A percentile compares a stretch with the other conserved stretches of the same genome.
Evolutionary conservation across 1,140 invertebrate species (phyloP).

Genomic region (Panonychus citri): DNA sequence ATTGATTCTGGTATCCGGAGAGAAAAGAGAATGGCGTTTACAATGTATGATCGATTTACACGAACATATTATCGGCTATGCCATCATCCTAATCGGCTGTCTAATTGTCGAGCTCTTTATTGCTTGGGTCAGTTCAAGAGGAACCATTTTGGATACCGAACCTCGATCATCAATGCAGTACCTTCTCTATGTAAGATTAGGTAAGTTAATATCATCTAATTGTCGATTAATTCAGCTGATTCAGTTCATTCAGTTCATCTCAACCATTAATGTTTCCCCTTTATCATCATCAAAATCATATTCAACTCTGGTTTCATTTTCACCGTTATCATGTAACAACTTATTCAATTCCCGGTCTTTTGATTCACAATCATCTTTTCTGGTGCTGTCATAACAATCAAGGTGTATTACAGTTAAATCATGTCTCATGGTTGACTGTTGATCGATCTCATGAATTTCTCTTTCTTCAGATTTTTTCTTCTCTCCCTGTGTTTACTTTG

Average conservation of each 20-base stretch:
- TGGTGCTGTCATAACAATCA: no score
- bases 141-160: conserved; percentile 51
- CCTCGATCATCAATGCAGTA: conserved; percentile 52
- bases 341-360: no score
- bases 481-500: no score
- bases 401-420: no score
- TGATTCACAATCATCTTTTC: no score
- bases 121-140: conserved; percentile 47
- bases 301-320: no score
- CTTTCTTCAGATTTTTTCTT: no score
- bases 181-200: conserved; percentile 50
- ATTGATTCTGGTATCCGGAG: conserved; percentile 35
- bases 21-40: conserved; percentile 24
- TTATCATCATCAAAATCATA: no score
- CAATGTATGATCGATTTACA: conserved; percentile 28
- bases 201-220: conserved; percentile 29
- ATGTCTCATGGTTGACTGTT: no score
- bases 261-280: background rate
- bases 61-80: conserved; percentile 43
- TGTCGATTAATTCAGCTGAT: background rate
- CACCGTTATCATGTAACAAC: no score
- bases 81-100: conserved; percentile 38
- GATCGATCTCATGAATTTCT: no score
- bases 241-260: background rate
- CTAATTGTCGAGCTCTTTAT: conserved; percentile 46